Conservation (phyloP, 2,797 vertebrate genomes). For the Hypotaenidia okinawae region DNA sequence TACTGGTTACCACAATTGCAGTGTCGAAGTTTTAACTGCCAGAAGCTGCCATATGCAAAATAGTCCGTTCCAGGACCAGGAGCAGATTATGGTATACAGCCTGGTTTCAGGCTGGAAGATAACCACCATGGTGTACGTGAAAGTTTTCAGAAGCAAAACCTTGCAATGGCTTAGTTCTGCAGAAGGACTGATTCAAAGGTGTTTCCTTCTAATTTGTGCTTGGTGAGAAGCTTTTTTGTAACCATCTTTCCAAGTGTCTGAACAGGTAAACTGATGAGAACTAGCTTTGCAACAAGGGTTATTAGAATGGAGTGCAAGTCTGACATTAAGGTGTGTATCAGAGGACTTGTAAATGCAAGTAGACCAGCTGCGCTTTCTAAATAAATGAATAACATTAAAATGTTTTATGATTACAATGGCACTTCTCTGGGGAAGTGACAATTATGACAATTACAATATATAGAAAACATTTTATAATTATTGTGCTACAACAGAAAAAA, state of each 20-base stretch:
- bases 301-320: not conserved
- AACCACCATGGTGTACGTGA: fast-evolving
- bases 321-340: not conserved
- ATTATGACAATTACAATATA: not conserved
- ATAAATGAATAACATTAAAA: not conserved
- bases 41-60: not conserved
- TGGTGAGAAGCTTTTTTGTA: not conserved
- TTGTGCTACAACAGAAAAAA: not conserved
- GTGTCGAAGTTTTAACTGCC: not conserved
- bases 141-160: not conserved
- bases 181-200: not conserved
- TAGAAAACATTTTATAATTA: not conserved
- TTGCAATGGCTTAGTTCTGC: not conserved
- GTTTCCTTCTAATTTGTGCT: not conserved
- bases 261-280: not conserved
- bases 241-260: not conserved
- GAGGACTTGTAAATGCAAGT: not conserved
- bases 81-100: not conserved
- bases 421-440: not conserved
- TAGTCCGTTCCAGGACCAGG: not conserved
- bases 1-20: not conserved
- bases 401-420: not conserved
- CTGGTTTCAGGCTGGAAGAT: not conserved
- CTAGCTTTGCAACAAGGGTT: not conserved
- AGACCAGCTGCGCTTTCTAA: not conserved